phyloP scores from a whole-genome alignment of 2,797 vertebrate genomes.

The Delichon dasypus region DNA sequence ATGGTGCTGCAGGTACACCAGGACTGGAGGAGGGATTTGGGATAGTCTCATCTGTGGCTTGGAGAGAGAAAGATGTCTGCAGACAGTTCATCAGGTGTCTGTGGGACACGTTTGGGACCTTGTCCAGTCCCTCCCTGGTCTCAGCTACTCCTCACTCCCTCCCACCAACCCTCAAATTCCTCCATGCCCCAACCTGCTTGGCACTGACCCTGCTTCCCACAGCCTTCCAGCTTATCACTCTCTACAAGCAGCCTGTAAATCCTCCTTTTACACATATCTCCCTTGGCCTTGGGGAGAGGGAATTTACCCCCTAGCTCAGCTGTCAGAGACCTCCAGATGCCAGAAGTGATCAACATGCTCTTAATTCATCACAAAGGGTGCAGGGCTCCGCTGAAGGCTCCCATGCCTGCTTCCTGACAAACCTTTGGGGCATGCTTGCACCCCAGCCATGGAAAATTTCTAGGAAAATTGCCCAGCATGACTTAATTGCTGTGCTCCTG shows the following conservation, averaged over 20 bases:
- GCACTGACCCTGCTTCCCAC: neutral
- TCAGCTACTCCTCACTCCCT: neutral
- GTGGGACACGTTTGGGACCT: neutral
- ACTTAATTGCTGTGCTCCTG: neutral
- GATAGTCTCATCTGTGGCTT: neutral
- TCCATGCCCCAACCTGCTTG: neutral
- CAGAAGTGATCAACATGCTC: neutral
- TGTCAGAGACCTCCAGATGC: slow-evolving; percentile 1
- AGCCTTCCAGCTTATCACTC: neutral
- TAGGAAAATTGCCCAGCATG: neutral
- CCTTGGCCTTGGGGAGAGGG: neutral
- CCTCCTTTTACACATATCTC: neutral
- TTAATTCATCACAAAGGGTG: neutral
- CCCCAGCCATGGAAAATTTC: neutral
- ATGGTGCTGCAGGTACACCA: neutral
- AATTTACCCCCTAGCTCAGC: neutral
- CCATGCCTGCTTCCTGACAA: neutral
- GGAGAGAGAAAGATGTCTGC: neutral
- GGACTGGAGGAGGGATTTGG: neutral
- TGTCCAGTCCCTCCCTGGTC: fast-evolving
- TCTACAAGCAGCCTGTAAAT: neutral
- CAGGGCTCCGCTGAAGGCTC: neutral
- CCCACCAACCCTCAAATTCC: neutral
- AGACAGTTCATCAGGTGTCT: neutral
- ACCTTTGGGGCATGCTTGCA: neutral